Percentiles rank a stretch among this genome's conserved stretches.
Evolutionary conservation across 2,888 invertebrate species (phyloP).

Genomic region (Ophonus ardosiacus): DNA sequence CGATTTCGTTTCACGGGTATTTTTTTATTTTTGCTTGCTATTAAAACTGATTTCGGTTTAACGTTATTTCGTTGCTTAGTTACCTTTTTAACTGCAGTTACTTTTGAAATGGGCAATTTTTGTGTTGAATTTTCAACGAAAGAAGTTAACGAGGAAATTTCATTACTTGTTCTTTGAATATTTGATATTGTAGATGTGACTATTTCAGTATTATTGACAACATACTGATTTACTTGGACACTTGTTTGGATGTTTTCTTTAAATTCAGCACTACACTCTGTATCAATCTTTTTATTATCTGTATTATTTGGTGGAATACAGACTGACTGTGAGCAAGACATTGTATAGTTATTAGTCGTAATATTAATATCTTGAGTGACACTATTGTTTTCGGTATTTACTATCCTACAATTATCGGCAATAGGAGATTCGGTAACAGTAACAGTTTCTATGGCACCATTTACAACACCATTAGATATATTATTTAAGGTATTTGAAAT

Average conservation of each 20-base stretch:
- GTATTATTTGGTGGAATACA: not conserved
- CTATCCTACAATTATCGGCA: slow-evolving; percentile 5
- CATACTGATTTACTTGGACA: slow-evolving; percentile 9
- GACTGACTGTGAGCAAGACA: slow-evolving; percentile 13
- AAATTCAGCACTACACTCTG: not conserved
- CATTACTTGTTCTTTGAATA: slow-evolving; percentile 23
- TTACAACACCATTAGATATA: slow-evolving; percentile 4
- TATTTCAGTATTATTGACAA: slow-evolving; percentile 42
- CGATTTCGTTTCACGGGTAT: slow-evolving; percentile 19
- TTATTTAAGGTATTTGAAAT: slow-evolving; percentile 14
- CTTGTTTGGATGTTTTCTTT: slow-evolving; percentile 1
- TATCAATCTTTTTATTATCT: not conserved
- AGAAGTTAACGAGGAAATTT: slow-evolving; percentile 16
- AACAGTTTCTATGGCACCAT: not conserved
- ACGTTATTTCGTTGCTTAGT: slow-evolving; percentile 48
- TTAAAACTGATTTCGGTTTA: slow-evolving; percentile 66
- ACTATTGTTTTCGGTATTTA: slow-evolving; percentile 4
- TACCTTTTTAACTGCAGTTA: slow-evolving; percentile 6
- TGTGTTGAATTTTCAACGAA: slow-evolving; percentile 25
- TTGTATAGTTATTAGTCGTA: slow-evolving; percentile 24
- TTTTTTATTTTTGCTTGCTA: slow-evolving; percentile 63
- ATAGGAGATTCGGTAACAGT: not conserved
- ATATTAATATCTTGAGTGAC: not conserved
- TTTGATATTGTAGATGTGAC: slow-evolving; percentile 26
- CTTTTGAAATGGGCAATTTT: slow-evolving; percentile 42